Conservation (phyloP, 2,113 vertebrate species). For the Labrus mixtus region DNA sequence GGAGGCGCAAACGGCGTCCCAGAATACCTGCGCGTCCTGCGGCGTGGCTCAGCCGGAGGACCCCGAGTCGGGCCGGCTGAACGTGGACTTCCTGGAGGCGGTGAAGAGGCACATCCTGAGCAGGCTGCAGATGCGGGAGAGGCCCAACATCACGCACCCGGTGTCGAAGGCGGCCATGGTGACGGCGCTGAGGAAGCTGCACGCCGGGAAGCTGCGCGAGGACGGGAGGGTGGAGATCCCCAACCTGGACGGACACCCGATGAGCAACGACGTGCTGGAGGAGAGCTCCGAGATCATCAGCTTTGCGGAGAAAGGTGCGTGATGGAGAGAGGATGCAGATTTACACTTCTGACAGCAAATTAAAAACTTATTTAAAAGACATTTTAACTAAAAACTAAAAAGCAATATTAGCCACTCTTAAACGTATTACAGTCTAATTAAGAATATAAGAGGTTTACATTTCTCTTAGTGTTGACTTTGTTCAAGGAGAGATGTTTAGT, state of each 20-base stretch:
- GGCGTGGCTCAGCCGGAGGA: constrained; percentile 87
- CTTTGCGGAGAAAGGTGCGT: constrained; percentile 97
- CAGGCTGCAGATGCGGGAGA: constrained; percentile 94
- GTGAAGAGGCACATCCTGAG: constrained; percentile 97
- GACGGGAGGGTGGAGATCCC: constrained; percentile 97
- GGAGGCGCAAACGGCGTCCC: constrained; percentile 78
- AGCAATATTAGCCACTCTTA: too few relatives aligned
- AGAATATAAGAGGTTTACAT: too few relatives aligned
- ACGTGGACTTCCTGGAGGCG: constrained; percentile 94
- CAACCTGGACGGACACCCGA: constrained; percentile 90
- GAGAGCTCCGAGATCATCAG: constrained; percentile 99
- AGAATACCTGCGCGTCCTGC: constrained; percentile 92
- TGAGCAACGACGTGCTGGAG: constrained; percentile 85
- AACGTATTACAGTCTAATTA: too few relatives aligned
- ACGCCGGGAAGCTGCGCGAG: constrained; percentile 94
- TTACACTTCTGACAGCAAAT: too few relatives aligned
- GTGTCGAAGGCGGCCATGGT: constrained; percentile 96
- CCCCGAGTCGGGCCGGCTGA: constrained; percentile 81
- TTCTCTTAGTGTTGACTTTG: too few relatives aligned
- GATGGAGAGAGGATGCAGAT: too few relatives aligned
- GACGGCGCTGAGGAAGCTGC: constrained; percentile 96
- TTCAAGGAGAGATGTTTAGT: too few relatives aligned
- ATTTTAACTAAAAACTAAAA: too few relatives aligned
- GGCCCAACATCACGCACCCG: constrained; percentile 97
- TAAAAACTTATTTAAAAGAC: too few relatives aligned